Evolutionary conservation across 2,797 vertebrate genomes (phyloP).

Genomic region (Pseudomugil tenellus): DNA sequence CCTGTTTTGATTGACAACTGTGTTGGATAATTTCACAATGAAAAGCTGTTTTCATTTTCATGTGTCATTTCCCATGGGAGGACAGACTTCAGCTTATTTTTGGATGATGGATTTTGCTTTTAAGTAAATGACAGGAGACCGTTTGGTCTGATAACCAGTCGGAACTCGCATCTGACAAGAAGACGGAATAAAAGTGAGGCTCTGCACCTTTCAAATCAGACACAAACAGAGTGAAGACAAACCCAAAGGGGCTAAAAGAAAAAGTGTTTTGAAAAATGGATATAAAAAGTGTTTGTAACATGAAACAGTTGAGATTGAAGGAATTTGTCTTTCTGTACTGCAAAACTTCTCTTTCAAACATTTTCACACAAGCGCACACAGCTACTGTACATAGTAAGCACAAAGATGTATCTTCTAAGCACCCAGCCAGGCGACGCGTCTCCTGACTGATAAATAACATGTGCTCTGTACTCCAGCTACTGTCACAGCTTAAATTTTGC

Average conservation of each 20-base stretch:
- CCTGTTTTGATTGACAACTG: constrained; percentile 37
- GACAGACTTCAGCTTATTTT: constrained; percentile 60
- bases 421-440: background rate
- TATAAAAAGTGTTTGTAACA: constrained; percentile 15
- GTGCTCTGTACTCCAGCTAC: background rate
- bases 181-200: constrained; percentile 48
- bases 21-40: constrained; percentile 43
- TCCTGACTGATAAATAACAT: constrained; percentile 2
- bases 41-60: constrained; percentile 43
- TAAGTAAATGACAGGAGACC: constrained; percentile 64
- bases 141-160: constrained; percentile 66
- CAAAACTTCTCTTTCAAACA: background rate
- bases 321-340: constrained; percentile 26
- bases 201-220: constrained; percentile 44
- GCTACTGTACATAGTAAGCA: background rate
- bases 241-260: constrained; percentile 34
- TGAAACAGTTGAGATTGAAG: constrained; percentile 7
- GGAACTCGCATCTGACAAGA: constrained; percentile 47
- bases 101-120: constrained; percentile 72
- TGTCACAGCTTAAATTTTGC: background rate
- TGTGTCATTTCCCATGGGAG: constrained; percentile 49
- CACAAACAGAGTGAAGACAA: constrained; percentile 30
- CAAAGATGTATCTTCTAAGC: background rate
- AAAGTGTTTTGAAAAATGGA: constrained; percentile 21
- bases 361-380: background rate